These are phyloP conservation scores for Hyposoter dolosus DNA, from an alignment of 2,888 invertebrate genomes.

Conservation along the genomic window DNA sequence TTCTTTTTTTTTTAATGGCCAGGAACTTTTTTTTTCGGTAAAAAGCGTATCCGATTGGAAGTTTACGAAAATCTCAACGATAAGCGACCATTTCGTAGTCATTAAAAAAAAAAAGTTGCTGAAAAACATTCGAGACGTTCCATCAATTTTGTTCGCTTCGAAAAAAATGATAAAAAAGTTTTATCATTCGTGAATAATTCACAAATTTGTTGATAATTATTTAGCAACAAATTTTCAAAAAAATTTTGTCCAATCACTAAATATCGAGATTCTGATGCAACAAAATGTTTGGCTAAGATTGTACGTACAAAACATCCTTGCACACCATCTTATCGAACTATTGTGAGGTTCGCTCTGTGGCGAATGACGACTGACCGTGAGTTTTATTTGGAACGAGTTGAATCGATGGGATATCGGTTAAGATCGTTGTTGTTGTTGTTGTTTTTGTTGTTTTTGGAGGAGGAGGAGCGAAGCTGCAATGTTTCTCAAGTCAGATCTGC, in stretches of 20 bases:
- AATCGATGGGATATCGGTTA: slow-evolving; percentile 40
- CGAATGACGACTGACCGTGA: slow-evolving; percentile 58
- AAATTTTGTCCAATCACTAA: neutral
- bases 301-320: slow-evolving; percentile 1
- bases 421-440: slow-evolving; percentile 23
- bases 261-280: slow-evolving; percentile 3
- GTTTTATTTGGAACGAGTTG: slow-evolving; percentile 18
- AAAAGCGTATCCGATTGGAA: neutral
- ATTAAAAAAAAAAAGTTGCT: neutral
- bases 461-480: slow-evolving; percentile 19
- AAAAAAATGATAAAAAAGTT: neutral
- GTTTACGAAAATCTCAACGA: neutral
- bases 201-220: neutral
- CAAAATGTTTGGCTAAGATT: slow-evolving; percentile 13
- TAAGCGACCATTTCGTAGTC: neutral
- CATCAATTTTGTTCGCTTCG: neutral
- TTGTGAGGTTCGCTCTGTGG: slow-evolving; percentile 38
- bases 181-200: neutral
- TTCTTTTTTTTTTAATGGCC: neutral
- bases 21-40: neutral
- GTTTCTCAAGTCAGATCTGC: slow-evolving; percentile 88
- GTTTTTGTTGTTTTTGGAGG: neutral
- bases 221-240: neutral
- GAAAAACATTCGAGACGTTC: neutral
- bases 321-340: slow-evolving; percentile 44